Conservation (phyloP, 2,888 invertebrate species). For the Tetragonisca angustula region DNA sequence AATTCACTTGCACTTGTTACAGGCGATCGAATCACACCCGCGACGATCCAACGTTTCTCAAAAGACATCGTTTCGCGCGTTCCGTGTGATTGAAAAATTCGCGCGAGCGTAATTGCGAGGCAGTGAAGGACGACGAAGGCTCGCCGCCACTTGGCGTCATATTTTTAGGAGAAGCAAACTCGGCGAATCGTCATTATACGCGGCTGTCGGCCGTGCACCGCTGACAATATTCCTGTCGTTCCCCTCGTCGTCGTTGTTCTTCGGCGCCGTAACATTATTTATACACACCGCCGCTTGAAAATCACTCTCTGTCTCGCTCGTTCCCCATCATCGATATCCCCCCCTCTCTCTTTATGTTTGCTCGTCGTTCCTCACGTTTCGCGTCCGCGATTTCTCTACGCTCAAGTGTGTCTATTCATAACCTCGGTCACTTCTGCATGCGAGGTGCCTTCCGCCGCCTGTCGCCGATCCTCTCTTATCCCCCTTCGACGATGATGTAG, state of each 20-base stretch:
- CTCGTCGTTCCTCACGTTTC: not conserved
- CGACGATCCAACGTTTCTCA: no score
- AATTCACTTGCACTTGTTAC: no score
- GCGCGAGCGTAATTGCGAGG: constrained; percentile 72
- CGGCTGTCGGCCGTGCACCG: constrained; percentile 33
- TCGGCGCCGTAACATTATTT: constrained; percentile 39
- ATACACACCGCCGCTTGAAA: constrained; percentile 13
- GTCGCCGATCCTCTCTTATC: not conserved
- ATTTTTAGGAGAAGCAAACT: constrained; percentile 70
- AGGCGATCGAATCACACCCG: no score
- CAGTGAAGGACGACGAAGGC: constrained; percentile 73
- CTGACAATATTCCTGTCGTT: not conserved
- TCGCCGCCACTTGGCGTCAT: constrained; percentile 73
- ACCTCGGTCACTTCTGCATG: constrained; percentile 5
- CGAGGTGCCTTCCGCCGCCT: not conserved
- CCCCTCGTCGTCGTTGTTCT: constrained; percentile 44
- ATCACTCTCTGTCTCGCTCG: constrained; percentile 5
- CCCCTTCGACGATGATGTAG: not conserved
- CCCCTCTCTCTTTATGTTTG: constrained; percentile 1
- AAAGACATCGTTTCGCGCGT: no score
- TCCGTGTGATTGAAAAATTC: no score
- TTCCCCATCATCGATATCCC: constrained; percentile 1
- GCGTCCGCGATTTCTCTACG: constrained; percentile 25
- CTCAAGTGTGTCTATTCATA: constrained; percentile 24
- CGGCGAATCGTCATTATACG: constrained; percentile 68